phyloP scores from a whole-genome alignment of 2,888 invertebrate species.

The Temnothorax unifasciatus region DNA sequence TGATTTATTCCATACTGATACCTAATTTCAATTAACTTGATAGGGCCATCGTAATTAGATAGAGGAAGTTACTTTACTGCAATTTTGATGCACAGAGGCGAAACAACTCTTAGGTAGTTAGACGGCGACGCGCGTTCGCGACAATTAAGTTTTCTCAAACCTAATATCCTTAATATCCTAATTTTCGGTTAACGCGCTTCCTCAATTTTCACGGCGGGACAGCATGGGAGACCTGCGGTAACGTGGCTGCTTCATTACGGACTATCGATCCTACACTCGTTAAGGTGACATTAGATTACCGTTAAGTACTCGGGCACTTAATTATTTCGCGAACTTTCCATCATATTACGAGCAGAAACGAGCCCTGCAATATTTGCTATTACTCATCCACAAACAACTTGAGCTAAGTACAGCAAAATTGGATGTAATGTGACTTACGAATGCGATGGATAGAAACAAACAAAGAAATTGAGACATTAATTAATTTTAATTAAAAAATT shows the following conservation, averaged over 20 bases:
- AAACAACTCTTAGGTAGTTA: background rate
- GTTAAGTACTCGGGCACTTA: constrained; percentile 47
- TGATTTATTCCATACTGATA: background rate
- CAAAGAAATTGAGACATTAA: background rate
- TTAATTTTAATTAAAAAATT: constrained; percentile 17
- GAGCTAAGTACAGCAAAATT: background rate
- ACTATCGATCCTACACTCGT: constrained; percentile 52
- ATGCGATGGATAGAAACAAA: background rate
- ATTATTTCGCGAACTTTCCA: constrained; percentile 42
- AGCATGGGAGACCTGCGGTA: background rate
- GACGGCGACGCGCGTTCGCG: background rate
- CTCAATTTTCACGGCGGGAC: constrained; percentile 29
- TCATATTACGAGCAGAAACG: constrained; percentile 22
- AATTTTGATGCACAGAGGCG: constrained; percentile 7
- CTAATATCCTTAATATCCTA: constrained; percentile 34
- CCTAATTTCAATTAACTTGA: constrained; percentile 21
- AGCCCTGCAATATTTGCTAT: constrained; percentile 44
- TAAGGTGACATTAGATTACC: constrained; percentile 57
- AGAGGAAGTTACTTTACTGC: background rate
- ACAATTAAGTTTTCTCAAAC: constrained; percentile 19
- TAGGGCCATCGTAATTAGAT: background rate
- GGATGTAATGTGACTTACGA: background rate
- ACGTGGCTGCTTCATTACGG: constrained; percentile 36
- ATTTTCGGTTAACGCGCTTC: constrained; percentile 39
- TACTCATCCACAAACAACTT: constrained; percentile 11